Evolutionary conservation across 2,888 invertebrate genomes (phyloP), one percentile per base, ranked within the genome.

Genomic region (Thereva unica): DNA sequence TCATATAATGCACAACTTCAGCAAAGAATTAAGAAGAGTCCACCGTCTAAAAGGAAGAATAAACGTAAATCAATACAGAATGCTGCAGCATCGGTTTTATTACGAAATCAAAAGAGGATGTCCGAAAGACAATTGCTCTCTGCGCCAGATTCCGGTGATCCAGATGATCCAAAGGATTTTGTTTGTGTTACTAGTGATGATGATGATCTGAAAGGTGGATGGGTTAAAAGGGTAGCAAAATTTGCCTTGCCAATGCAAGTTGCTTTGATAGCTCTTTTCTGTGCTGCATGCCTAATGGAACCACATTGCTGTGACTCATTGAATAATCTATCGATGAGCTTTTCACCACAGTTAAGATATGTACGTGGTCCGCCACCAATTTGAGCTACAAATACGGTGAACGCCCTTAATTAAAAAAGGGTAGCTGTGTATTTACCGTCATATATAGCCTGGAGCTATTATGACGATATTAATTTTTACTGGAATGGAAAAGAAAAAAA

Each of bases 351-450:
- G 76, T 81, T 92, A 72, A 86, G 88, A 71, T 91, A 91, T 75
- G 85, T 90, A 64, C 85, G 87, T 70, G 90, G 91, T 69, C 90
- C 90, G 47, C 91, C 90, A 69, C 91, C 91, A 23, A 86, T 90
- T 75, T 91, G 84, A 86, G 76, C 34, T 23, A 34, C 9, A 47
- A 49, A 61, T 23, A 12, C 53, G 12, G 44, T 53, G 10, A 12
- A 35, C 34, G 53, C 53, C 52, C 64, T 8, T 34, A 47, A 10
- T n/a, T 34, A 35, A 35, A 35, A 35, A n/a, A 10, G 53, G 44
- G 53, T 50, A 44, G 10, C 42, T 44, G 34, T 64, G 52, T 53
- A 23, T 37, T 10, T 44, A 53, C 10, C 38, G 42, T 49, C 41
- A 23, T 52, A 52, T 42, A 12, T 35, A 42, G 57, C 45, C 23